Evolutionary conservation across 2,113 vertebrate species (phyloP).

Genomic region (Sarotherodon lohbergeri): DNA sequence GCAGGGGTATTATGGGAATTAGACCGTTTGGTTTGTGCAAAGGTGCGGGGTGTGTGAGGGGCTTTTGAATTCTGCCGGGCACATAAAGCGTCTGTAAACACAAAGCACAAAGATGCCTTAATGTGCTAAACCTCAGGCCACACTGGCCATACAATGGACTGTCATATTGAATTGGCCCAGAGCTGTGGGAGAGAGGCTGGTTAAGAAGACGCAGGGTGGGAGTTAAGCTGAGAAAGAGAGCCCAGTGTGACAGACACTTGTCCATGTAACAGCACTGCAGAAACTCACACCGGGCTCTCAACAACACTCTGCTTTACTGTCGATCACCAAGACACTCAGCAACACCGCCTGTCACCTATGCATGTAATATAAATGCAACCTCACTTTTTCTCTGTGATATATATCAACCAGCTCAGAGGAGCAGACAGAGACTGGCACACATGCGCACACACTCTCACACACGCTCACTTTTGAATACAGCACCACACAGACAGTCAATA

Average conservation of each 20-base stretch:
- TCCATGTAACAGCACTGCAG: constrained; percentile 57
- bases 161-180: constrained; percentile 54
- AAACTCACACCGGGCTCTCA: constrained; percentile 54
- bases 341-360: constrained; percentile 58
- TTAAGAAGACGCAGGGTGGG: constrained; percentile 54
- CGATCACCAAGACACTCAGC: constrained; percentile 55
- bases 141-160: constrained; percentile 53
- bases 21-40: constrained; percentile 30
- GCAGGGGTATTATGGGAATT: constrained; percentile 38
- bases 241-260: constrained; percentile 66
- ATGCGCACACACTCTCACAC: constrained; percentile 15
- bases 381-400: constrained; percentile 49
- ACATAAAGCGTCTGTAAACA: constrained; percentile 65
- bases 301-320: constrained; percentile 62
- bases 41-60: constrained; percentile 23
- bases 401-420: constrained; percentile 43
- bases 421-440: constrained; percentile 39
- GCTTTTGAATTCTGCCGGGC: constrained; percentile 36
- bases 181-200: constrained; percentile 55
- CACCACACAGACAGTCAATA: constrained; percentile 69
- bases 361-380: constrained; percentile 67
- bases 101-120: constrained; percentile 45
- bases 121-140: constrained; percentile 53
- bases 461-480: constrained; percentile 36
- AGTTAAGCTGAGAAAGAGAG: constrained; percentile 50